Evolutionary conservation across 2,888 invertebrate species (phyloP).

Genomic region (Malachius bipustulatus): DNA sequence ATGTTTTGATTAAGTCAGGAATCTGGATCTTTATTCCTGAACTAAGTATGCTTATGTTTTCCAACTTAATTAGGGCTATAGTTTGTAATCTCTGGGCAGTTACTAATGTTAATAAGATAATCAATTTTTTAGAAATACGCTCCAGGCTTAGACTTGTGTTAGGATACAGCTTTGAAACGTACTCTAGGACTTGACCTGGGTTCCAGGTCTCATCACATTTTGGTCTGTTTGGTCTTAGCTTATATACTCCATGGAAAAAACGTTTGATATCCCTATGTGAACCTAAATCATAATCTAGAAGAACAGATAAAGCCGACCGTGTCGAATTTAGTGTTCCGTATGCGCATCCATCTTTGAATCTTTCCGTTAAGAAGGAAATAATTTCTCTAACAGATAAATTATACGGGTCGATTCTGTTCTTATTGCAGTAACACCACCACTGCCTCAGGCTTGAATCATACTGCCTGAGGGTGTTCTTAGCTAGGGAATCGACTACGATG

Average conservation of each 20-base stretch:
- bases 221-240: conserved; percentile 17
- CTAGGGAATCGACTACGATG: conserved; percentile 10
- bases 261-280: conserved; percentile 15
- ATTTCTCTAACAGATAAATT: not conserved
- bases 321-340: too few species aligned
- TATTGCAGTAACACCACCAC: conserved; percentile 15
- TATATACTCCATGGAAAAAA: conserved; percentile 20
- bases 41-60: not conserved
- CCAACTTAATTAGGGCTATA: conserved; percentile 9
- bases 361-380: not conserved
- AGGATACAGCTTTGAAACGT: conserved; percentile 12
- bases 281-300: not conserved
- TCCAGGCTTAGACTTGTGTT: conserved; percentile 9
- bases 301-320: not conserved
- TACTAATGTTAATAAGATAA: conserved; percentile 14
- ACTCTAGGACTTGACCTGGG: conserved; percentile 19
- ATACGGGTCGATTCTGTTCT: conserved; percentile 11
- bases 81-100: conserved; percentile 19
- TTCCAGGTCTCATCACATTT: conserved; percentile 23
- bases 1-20: conserved; percentile 1
- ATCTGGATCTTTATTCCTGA: not conserved
- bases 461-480: conserved; percentile 13
- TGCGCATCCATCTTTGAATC: not conserved
- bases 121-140: conserved; percentile 15
- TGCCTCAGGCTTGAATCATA: conserved; percentile 13